Conservation (phyloP, 2,113 vertebrate genomes). For the Thalassoma bifasciatum region DNA sequence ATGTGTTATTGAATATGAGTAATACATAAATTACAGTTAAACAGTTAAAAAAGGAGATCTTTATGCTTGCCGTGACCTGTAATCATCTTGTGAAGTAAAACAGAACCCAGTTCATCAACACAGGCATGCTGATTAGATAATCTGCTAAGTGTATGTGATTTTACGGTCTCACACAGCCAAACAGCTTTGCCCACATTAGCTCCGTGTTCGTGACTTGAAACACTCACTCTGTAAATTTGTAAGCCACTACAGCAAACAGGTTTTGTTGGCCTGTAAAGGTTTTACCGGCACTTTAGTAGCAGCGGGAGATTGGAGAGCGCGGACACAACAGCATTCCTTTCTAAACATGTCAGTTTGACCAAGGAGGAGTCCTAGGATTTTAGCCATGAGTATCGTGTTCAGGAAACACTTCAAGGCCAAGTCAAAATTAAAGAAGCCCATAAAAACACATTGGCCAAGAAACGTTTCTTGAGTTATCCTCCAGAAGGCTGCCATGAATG, state of each 20-base stretch:
- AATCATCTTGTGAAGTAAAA: constrained; percentile 69
- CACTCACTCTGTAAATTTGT: constrained; percentile 83
- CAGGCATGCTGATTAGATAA: constrained; percentile 64
- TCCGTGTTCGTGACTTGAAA: constrained; percentile 84
- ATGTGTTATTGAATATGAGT: constrained; percentile 4
- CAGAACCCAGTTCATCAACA: constrained; percentile 61
- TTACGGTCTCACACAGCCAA: constrained; percentile 59
- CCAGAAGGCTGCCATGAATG: constrained; percentile 23
- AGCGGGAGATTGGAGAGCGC: constrained; percentile 78
- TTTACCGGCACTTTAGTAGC: constrained; percentile 84
- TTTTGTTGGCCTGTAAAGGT: constrained; percentile 84
- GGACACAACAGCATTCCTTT: constrained; percentile 84
- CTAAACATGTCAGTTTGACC: constrained; percentile 81
- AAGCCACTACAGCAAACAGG: constrained; percentile 82
- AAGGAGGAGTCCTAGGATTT: constrained; percentile 68
- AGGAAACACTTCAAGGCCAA: constrained; percentile 60
- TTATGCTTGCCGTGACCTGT: constrained; percentile 63
- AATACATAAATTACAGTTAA: neutral
- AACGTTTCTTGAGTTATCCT: constrained; percentile 31
- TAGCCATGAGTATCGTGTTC: constrained; percentile 52
- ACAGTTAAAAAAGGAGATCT: neutral
- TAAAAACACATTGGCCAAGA: constrained; percentile 66
- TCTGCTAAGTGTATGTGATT: constrained; percentile 63
- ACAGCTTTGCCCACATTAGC: constrained; percentile 75
- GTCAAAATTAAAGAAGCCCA: constrained; percentile 58